A percentile compares a stretch with the other conserved stretches of the same genome.
These are phyloP conservation scores for Tetragnatha versicolor DNA, from an alignment of 1,140 invertebrate species.

Conservation along the genomic window DNA sequence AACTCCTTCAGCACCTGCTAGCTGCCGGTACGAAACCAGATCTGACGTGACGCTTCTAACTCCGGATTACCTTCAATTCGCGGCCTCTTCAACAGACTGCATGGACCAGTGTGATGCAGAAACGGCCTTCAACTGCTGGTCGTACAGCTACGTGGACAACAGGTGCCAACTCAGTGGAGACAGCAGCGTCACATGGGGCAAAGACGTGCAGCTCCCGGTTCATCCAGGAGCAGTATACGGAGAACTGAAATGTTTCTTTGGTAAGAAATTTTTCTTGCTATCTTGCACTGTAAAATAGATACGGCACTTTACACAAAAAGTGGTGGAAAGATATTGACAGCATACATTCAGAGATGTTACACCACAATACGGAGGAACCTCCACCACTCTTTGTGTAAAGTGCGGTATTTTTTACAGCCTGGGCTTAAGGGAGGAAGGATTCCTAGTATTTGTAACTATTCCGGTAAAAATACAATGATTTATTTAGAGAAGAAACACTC, in stretches of 20 bases:
- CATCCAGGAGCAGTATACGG: slow-evolving; percentile 62
- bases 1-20: slow-evolving; percentile 62
- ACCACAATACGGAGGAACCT: too few species aligned
- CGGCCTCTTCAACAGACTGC: slow-evolving; percentile 65
- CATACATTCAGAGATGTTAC: too few species aligned
- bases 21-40: slow-evolving; percentile 65
- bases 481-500: too few species aligned
- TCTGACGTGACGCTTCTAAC: slow-evolving; percentile 64
- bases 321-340: too few species aligned
- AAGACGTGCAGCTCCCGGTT: slow-evolving; percentile 51
- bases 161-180: slow-evolving; percentile 67
- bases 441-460: too few species aligned
- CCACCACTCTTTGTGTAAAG: too few species aligned
- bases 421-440: too few species aligned
- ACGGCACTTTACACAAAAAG: too few species aligned
- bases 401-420: too few species aligned
- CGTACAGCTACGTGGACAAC: slow-evolving; percentile 63
- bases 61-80: slow-evolving; percentile 67
- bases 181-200: slow-evolving; percentile 63
- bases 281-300: too few species aligned
- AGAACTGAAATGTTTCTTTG: slow-evolving; percentile 66
- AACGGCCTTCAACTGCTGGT: slow-evolving; percentile 62
- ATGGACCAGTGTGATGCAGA: slow-evolving; percentile 66
- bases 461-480: too few species aligned
- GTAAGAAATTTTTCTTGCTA: slow-evolving; percentile 7